These are phyloP conservation scores for Thera obeliscata DNA, from an alignment of 2,888 invertebrate species.

Conservation along the genomic window DNA sequence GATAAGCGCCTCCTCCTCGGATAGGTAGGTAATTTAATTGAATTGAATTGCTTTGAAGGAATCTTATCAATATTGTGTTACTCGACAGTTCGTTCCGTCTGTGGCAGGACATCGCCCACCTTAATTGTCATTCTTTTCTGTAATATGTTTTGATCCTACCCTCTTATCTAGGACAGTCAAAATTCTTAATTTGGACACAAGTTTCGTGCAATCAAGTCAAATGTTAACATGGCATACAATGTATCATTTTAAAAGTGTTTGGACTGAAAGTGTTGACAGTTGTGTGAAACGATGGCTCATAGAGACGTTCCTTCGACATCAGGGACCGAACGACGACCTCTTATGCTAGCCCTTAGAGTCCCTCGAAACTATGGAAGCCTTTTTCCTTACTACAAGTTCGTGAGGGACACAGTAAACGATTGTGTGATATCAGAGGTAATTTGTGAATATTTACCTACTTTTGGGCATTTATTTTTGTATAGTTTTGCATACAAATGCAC, in stretches of 20 bases:
- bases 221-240: slow-evolving; percentile 68
- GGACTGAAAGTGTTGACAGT: slow-evolving; percentile 56
- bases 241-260: slow-evolving; percentile 54
- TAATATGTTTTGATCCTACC: slow-evolving; percentile 25
- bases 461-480: no score
- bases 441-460: slow-evolving; percentile 2
- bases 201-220: slow-evolving; percentile 43
- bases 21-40: slow-evolving; percentile 53
- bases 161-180: slow-evolving; percentile 25
- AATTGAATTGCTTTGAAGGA: slow-evolving; percentile 65
- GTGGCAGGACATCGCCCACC: slow-evolving; percentile 33
- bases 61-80: slow-evolving; percentile 66
- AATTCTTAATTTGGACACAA: slow-evolving; percentile 14
- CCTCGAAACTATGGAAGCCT: slow-evolving; percentile 86
- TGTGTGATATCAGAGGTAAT: slow-evolving; percentile 66
- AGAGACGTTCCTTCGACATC: slow-evolving; percentile 56
- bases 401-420: slow-evolving; percentile 76
- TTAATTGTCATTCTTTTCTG: slow-evolving; percentile 14
- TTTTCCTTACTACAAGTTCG: slow-evolving; percentile 86
- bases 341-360: slow-evolving; percentile 68
- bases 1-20: slow-evolving; percentile 67
- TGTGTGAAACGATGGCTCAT: slow-evolving; percentile 59
- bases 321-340: slow-evolving; percentile 68
- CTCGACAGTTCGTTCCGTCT: slow-evolving; percentile 46
- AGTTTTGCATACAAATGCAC: no score